Evolutionary conservation across 1,140 invertebrate species (phyloP), one percentile per base, ranked within the genome.

Genomic region (Lamellibrachia luymesi): DNA sequence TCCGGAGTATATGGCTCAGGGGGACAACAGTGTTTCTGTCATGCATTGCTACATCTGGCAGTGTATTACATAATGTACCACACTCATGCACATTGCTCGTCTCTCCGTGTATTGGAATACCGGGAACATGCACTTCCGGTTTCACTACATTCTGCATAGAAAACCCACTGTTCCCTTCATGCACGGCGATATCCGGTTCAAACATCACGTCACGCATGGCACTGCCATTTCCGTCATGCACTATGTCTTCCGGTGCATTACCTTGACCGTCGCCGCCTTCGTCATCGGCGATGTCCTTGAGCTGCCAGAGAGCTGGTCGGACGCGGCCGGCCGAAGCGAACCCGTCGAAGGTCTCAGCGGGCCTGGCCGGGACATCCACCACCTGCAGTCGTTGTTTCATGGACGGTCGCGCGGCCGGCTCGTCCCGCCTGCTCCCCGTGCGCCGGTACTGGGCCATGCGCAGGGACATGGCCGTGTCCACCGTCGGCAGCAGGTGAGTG

Each of bases 371-470:
- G 4, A 91, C 91, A 13, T 51, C 38, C 10, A 27, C 6, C 6
- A 91, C 27, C 91, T 50, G 91, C 8, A 91, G 49, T 38, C 91
- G 51, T n/a, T 91, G 64, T 22, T 80, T 80, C 64, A 80, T 80
- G 64, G 64, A 80, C 13, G 64, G 64, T 4, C 64, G 64, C 64
- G 64, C 64, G 8, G 64, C 8, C 64, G 64, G 64, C 2, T 80
- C 64, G 64, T 17, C 64, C 22, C 80, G 27, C 52, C 49, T 92
- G 52, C 64, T 92, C 51, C 92, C 92, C 64, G 93, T 56, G 52
- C 94, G 90, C 22, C 93, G 51, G 92, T 94, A 94, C 64, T 93
- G 92, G 91, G 94, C 93, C 64, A 94, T 93, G 50, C 94, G 92
- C 17, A 94, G 90, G 17, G 94, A 92, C 38, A 94, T 92, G n/a